Evolutionary conservation across 2,888 invertebrate species (phyloP).

Genomic region (Cerastis rubricosa): DNA sequence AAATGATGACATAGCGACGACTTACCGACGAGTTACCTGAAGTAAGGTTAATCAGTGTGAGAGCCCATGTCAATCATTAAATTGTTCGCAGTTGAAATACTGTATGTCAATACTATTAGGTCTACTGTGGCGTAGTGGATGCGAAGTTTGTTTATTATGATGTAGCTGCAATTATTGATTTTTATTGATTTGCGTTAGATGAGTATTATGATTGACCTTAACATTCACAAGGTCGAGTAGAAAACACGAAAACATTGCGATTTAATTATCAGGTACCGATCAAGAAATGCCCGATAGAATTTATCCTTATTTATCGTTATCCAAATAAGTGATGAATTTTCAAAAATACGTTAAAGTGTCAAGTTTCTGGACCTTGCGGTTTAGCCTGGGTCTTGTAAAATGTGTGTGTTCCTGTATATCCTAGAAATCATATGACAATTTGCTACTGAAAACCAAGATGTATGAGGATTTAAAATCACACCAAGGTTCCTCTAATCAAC

Average conservation of each 20-base stretch:
- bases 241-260: neutral
- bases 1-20: neutral
- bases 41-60: neutral
- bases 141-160: constrained; percentile 28
- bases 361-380: neutral
- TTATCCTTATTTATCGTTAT: neutral
- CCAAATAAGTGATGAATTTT: neutral
- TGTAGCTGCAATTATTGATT: constrained; percentile 24
- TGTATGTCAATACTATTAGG: neutral
- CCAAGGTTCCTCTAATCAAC: neutral
- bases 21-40: neutral
- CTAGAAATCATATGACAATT: neutral
- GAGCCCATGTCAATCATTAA: neutral
- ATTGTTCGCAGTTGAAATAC: neutral
- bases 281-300: neutral
- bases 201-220: constrained; percentile 12
- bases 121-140: constrained; percentile 18
- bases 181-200: constrained; percentile 30
- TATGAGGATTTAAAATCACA: neutral
- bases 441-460: neutral
- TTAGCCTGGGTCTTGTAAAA: neutral
- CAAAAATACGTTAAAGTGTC: neutral
- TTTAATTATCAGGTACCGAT: neutral
- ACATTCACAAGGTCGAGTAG: neutral
- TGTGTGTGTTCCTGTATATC: neutral